Base-by-base conservation (phyloP, 2,797 vertebrate genomes). In the Helarctos malayanus region DNA sequence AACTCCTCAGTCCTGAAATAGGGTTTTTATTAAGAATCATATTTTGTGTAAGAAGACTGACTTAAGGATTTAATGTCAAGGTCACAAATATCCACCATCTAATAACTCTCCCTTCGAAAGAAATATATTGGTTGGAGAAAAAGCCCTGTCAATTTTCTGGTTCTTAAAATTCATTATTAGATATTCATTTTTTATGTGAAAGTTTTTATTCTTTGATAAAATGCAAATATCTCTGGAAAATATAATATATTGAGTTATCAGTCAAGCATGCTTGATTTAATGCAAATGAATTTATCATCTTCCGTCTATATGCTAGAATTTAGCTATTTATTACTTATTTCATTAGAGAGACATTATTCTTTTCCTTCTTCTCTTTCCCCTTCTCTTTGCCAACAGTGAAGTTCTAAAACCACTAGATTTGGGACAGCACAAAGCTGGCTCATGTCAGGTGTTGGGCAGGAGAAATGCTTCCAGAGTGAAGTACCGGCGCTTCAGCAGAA, bases 11-110 rank as follows among this genome's bases (percentile, higher is more conserved):
- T 93, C 23, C 82, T 13, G 10, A 68, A 57, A 2, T 89, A 16
- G 57, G 2, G 14, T 13, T 78, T 94, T 49, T 86, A 47, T 29
- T 68, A 35, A 57, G 25, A 92, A 83, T 15, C 11, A 56, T 52
- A 63, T 88, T 85, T 95, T 65, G 47, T 47, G 13, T 76, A 52
- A 89, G 13, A 54, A 69, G 25, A 78, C n/a, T 47, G 11, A 21
- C 23, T 86, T 52, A 35, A 65, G 32, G 21, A 95, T 45, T 94
- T 71, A 52, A 75, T 19, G 14, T 84, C 45, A 90, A 84, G 47
- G 8, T 91, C 52, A 38, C 25, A 56, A 71, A 38, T 65, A 91
- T 21, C 5, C 19, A 71, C 12, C 15, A 5, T 16, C 27, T 76
- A 38, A 68, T 16, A 56, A n/a, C 2, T 29, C 16, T 95, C 13